Base-by-base conservation (phyloP, 2,888 invertebrate genomes). In the Labia minor region DNA sequence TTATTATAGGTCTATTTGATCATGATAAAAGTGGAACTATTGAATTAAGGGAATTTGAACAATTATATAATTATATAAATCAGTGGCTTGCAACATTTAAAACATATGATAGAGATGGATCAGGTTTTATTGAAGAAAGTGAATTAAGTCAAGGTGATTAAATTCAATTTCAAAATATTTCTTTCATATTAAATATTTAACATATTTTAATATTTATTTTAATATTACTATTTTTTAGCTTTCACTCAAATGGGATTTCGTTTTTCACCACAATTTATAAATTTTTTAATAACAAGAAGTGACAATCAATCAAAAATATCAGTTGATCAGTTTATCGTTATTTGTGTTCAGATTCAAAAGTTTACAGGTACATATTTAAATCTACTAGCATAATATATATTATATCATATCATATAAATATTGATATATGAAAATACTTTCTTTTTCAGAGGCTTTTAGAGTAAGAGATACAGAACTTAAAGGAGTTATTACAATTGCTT, bases 191-290 rank as follows among this genome's bases (percentile, higher is more conserved):
- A 8, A 8, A 26, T 26, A 26, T 26, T 6, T 26, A 26, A 26
- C 26, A 6, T 11, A 14, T 11, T 65, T 67, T 65, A 37, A 62
- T 65, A 11, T 63, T 64, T 63, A 63, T 49, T 16, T 61, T 21
- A 10, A 65, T 65, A 61, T 72, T 71, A 68, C n/a, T n/a, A n/a
- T 65, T 49, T 75, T 74, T 67, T 81, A 87, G 94, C 94, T 2
- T 82, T 93, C 65, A 81, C 83, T 33, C 89, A 92, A 79, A 94
- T 95, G 94, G 95, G 95, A 37, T 95, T 92, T 75, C 82, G 87
- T 63, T 88, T 95, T 73, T 82, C 89, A 11, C 87, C 87, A 0
- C 87, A 89, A 26, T 94, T 95, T 75, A 81, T 90, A 11, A 83
- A 82, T 68, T 86, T 88, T 74, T 77, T 93, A 68, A 81, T 87